Conservation (phyloP, 2,888 invertebrate species). For the Laspeyria flexula region DNA sequence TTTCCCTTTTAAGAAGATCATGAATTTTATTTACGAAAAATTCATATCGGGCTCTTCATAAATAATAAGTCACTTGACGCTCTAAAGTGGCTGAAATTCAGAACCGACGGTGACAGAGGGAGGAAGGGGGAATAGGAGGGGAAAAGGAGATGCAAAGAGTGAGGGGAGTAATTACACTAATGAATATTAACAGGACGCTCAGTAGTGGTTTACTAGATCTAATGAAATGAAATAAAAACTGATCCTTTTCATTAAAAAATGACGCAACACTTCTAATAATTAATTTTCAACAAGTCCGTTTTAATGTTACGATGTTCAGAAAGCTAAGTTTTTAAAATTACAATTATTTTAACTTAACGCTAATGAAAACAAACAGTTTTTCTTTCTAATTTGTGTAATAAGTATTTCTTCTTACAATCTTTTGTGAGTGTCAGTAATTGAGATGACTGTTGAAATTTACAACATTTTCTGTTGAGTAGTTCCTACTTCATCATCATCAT, state of each 20-base stretch:
- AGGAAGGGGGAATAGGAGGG: slow-evolving; percentile 4
- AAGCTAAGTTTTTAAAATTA: not conserved
- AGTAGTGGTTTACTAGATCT: slow-evolving; percentile 42
- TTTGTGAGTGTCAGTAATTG: too few species aligned
- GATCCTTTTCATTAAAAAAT: slow-evolving; percentile 29
- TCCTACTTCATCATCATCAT: too few species aligned
- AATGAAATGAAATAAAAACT: slow-evolving; percentile 41
- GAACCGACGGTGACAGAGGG: slow-evolving; percentile 34
- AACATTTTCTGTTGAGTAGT: too few species aligned
- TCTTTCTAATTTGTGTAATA: too few species aligned
- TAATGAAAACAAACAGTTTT: too few species aligned
- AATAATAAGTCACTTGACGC: slow-evolving; percentile 55
- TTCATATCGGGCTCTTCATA: slow-evolving; percentile 55
- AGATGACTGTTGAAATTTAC: too few species aligned
- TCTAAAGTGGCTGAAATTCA: slow-evolving; percentile 46
- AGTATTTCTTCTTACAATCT: too few species aligned
- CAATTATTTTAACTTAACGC: not conserved
- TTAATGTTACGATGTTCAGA: not conserved
- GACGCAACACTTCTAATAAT: slow-evolving; percentile 23
- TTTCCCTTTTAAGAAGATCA: slow-evolving; percentile 27
- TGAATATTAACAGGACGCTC: slow-evolving; percentile 60
- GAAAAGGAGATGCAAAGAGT: slow-evolving; percentile 2
- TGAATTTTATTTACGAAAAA: slow-evolving; percentile 49
- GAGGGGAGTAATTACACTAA: slow-evolving; percentile 58
- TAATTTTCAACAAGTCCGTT: slow-evolving; percentile 22